phyloP scores from a whole-genome alignment of 2,888 invertebrate genomes.

The Drosophila picticornis region DNA sequence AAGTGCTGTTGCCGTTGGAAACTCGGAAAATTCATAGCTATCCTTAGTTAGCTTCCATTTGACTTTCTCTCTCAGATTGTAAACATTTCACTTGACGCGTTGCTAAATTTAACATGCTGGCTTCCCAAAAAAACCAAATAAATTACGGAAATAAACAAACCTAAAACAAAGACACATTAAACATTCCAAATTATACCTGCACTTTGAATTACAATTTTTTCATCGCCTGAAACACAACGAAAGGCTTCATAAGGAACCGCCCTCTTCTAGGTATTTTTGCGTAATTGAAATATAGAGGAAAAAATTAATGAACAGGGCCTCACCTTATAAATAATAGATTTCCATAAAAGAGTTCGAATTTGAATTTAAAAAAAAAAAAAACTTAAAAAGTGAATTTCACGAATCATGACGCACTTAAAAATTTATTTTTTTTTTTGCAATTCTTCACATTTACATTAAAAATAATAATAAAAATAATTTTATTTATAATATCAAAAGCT shows the following conservation, averaged over 20 bases:
- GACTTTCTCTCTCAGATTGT: conserved; percentile 81
- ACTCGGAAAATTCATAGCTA: conserved; percentile 54
- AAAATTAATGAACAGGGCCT: not conserved
- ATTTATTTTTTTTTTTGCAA: not conserved
- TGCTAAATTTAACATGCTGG: conserved; percentile 72
- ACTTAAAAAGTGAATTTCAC: too few species aligned
- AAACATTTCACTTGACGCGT: conserved; percentile 81
- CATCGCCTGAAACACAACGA: conserved; percentile 34
- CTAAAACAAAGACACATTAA: conserved; percentile 27
- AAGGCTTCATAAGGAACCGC: not conserved
- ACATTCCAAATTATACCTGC: conserved; percentile 55
- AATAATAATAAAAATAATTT: not conserved
- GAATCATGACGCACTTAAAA: too few species aligned
- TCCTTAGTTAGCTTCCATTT: conserved; percentile 53
- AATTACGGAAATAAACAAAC: conserved; percentile 73
- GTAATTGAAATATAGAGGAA: not conserved
- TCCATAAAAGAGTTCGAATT: not conserved
- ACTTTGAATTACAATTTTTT: conserved; percentile 49
- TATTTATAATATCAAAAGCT: not conserved
- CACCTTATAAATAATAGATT: not conserved
- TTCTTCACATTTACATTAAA: not conserved
- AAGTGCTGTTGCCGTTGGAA: conserved; percentile 52
- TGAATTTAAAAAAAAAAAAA: not conserved
- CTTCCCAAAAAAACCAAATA: conserved; percentile 66
- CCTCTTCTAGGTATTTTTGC: not conserved